These are phyloP conservation scores for Danio albolineatus DNA, from an alignment of 2,797 vertebrate genomes.

Conservation along the genomic window DNA sequence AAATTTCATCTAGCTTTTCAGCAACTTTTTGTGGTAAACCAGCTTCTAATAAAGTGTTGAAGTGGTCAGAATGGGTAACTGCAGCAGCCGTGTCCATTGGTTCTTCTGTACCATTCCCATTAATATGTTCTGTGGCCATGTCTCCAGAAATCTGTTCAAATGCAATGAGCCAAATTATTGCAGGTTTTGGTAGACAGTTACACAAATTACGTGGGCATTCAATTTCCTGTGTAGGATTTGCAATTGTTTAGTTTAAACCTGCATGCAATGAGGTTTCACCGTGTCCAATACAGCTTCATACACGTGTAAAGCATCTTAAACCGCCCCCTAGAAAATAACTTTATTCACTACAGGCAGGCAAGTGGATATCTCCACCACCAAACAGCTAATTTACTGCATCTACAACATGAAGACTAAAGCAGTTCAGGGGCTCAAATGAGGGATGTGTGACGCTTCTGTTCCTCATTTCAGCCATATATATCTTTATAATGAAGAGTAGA, in stretches of 20 bases:
- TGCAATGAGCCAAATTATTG: constrained; percentile 71
- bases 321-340: background rate
- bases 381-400: background rate
- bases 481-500: background rate
- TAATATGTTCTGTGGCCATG: constrained; percentile 98
- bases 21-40: constrained; percentile 96
- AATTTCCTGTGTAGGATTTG: background rate
- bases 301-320: background rate
- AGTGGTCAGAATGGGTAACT: constrained; percentile 92
- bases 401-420: background rate
- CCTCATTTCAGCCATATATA: background rate
- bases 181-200: constrained; percentile 41
- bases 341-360: background rate
- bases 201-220: constrained; percentile 3
- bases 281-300: background rate
- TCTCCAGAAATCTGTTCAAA: constrained; percentile 92
- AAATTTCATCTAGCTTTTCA: constrained; percentile 98
- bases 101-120: constrained; percentile 97
- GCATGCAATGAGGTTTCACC: background rate
- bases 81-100: constrained; percentile 92
- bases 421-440: background rate
- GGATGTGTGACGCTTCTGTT: background rate
- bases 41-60: constrained; percentile 92
- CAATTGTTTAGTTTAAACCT: background rate
- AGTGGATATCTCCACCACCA: background rate